Conservation (phyloP, 2,888 invertebrate species). For the Spatulosminthurus flaviceps region DNA sequence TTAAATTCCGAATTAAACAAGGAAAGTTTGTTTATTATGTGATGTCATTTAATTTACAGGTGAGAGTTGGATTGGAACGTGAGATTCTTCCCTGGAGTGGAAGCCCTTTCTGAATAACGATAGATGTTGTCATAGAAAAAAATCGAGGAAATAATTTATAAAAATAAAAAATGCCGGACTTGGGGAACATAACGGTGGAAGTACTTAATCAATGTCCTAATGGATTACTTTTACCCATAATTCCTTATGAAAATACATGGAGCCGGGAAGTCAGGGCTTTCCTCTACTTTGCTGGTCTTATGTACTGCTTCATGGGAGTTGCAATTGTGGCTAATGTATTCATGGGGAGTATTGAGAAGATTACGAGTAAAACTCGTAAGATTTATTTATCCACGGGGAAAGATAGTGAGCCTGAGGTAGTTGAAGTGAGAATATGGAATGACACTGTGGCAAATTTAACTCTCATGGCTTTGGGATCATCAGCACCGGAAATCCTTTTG, state of each 20-base stretch:
- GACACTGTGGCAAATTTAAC: constrained; percentile 72
- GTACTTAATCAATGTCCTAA: constrained; percentile 56
- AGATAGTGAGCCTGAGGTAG: constrained; percentile 67
- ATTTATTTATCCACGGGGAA: constrained; percentile 61
- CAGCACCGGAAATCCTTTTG: constrained; percentile 71
- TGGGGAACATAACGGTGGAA: neutral
- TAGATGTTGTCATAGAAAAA: no score
- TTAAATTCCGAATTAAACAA: no score
- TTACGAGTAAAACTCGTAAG: constrained; percentile 69
- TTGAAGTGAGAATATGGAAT: constrained; percentile 68
- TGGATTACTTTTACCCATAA: constrained; percentile 68
- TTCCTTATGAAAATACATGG: constrained; percentile 69
- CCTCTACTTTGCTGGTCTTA: constrained; percentile 68
- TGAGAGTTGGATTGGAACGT: no score
- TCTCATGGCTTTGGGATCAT: constrained; percentile 71
- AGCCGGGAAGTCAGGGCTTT: constrained; percentile 65
- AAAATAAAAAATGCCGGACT: neutral
- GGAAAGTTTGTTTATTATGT: no score
- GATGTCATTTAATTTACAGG: no score
- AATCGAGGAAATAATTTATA: no score
- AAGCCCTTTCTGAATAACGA: no score
- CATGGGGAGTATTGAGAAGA: constrained; percentile 71
- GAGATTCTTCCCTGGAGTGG: no score
- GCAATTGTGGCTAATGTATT: constrained; percentile 72
- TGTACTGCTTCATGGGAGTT: constrained; percentile 71